A percentile compares a stretch with the other conserved stretches of the same genome.
Conservation (phyloP, 2,797 vertebrate species). For the Mormyrus hasselquistii region DNA sequence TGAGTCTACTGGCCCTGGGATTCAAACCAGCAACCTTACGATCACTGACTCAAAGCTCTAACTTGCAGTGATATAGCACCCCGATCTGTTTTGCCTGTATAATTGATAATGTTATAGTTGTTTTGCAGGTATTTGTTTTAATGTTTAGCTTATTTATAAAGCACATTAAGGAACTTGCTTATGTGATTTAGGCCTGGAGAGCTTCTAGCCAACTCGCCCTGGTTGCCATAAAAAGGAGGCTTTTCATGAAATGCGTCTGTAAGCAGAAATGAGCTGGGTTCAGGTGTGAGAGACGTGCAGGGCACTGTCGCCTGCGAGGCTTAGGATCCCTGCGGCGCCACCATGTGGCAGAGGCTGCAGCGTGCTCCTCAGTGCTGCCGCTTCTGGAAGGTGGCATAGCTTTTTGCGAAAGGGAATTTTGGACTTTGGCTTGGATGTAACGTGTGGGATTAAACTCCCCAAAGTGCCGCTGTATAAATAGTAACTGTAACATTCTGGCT, state of each 20-base stretch:
- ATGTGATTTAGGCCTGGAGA: neutral
- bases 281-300: neutral
- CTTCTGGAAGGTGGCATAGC: neutral
- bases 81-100: neutral
- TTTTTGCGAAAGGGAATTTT: neutral
- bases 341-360: neutral
- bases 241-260: neutral
- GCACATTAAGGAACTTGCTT: neutral
- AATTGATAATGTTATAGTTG: neutral
- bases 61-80: neutral
- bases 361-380: neutral
- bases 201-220: neutral
- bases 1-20: neutral
- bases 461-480: slow-evolving; percentile 17
- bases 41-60: neutral
- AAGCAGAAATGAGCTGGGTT: neutral
- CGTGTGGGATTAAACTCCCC: slow-evolving; percentile 14
- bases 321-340: neutral
- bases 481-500: slow-evolving; percentile 15
- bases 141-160: neutral
- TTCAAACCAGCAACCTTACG: neutral
- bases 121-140: neutral
- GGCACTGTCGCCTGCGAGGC: neutral
- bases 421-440: neutral
- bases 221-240: neutral